Base-by-base conservation (phyloP, 2,888 invertebrate genomes). In the Gymnocheta viridis region DNA sequence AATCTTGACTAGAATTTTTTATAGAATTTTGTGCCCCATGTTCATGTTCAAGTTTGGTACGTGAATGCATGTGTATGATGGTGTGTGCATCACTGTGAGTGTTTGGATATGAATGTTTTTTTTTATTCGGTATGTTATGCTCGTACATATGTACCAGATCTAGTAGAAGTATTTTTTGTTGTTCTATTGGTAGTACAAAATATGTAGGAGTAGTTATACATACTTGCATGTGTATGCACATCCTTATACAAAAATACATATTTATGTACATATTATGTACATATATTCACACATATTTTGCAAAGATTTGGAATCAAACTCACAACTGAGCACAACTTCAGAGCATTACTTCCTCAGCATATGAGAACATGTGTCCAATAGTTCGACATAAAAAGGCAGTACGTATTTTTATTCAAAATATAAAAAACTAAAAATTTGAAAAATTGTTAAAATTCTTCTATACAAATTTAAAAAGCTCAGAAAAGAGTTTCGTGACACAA, bases 21-120 rank as follows among this genome's bases (percentile, higher is more conserved):
- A 17, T 64, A 83, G 85, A 87, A 88, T 89, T 88, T 83, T 77
- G 32, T 80, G 51, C 66, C 47, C 60, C 81, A 58, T 82, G 70
- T 78, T 66, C 64, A 56, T 69, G 62, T 54, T 22, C 14, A 32
- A 24, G 32, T 60, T 51, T 56, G 58, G 19, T 86, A 88, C 17
- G 44, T 44, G 41, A 9, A 41, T 70, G 44, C n/a, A 69, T 54
- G 38, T 41, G 35, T 44, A 17, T 14, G 22, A 10, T 47, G 38
- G 29, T 14, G 14, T 41, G 14, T 29, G n/a, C 54, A 22, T 32
- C 29, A 22, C 44, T 66, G 56, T 9, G 4, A 19, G n/a, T 47
- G 47, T 47, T 47, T 47, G 47, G 5, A 12, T 12, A 54, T 41
- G 51, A 17, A 17, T 2, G 54, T 27, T 27, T 51, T 27, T 22